A percentile compares a stretch with the other conserved stretches of the same genome.
phyloP scores from a whole-genome alignment of 1,140 invertebrate genomes.

The Atta texana region DNA sequence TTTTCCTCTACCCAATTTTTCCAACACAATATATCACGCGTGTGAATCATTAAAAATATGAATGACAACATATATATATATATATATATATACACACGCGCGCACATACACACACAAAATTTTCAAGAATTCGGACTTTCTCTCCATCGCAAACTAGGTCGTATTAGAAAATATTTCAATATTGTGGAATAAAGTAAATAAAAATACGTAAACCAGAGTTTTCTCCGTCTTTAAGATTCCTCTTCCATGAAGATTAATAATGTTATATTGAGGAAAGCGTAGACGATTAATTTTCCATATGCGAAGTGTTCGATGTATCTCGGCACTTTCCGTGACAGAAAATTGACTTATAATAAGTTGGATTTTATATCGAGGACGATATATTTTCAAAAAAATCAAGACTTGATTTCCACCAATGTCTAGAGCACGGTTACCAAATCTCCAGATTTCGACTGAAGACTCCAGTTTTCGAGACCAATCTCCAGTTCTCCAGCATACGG shows the following conservation, averaged over 20 bases:
- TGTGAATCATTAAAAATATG: neutral
- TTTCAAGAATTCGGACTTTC: neutral
- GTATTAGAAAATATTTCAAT: neutral
- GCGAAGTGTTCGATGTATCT: slow-evolving; percentile 33
- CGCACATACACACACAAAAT: neutral
- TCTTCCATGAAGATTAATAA: slow-evolving; percentile 8
- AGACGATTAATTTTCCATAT: slow-evolving; percentile 18
- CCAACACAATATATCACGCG: neutral
- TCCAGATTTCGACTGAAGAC: too few species aligned
- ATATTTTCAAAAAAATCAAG: neutral
- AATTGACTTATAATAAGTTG: slow-evolving; percentile 12
- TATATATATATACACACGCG: too few species aligned
- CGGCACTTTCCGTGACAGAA: slow-evolving; percentile 14
- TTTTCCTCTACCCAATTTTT: too few species aligned
- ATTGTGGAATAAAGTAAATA: neutral
- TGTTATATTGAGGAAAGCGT: slow-evolving; percentile 10
- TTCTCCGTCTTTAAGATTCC: neutral
- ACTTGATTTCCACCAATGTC: slow-evolving; percentile 21
- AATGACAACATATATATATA: neutral
- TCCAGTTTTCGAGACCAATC: too few species aligned
- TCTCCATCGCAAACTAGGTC: neutral
- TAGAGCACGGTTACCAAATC: neutral
- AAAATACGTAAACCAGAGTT: neutral
- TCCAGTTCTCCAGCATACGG: too few species aligned
- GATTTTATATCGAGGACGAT: neutral